Base-by-base conservation (phyloP, 2,113 vertebrate genomes). In the Misgurnus mizolepis region DNA sequence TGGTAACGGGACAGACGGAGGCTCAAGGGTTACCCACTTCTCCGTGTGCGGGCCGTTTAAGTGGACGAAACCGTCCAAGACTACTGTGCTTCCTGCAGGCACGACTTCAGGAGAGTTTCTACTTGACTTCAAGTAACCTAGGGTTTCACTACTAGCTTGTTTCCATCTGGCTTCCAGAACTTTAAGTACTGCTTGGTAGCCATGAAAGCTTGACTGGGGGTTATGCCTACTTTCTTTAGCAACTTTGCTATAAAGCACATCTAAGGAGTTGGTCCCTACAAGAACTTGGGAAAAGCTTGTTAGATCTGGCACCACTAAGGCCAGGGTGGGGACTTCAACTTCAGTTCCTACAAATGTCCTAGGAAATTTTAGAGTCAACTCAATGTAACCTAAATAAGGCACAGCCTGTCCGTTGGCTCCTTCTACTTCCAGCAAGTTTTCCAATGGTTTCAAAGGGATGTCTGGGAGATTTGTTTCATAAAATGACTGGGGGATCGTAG, bases 401-500 rank as follows among this genome's bases (percentile, higher is more conserved):
- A 62, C 39, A 41, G 55, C 15, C 55, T 58, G 55, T 10, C 56
- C 56, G 11, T 60, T 61, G n/a, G 56, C 72, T 18, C 56, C 55
- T 61, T 75, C 58, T 11, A 75, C 56, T 15, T 62, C 27, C 41
- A 75, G 17, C 10, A 75, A 40, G 8, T 75, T 27, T n/a, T 18
- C 39, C 17, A 75, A 3, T 12, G 72, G 56, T 5, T 62, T 15
- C 27, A 75, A 12, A 5, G 17, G 72, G 1, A 15, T 10, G 17
- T 17, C 0, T 60, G 34, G 14, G 17, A 75, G 12, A 60, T 61
- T 7, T 9, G 4, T 10, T n/a, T 75, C 18, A 61, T 62, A 62
- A 45, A 75, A 75, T 17, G 72, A 75, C 9, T 40, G 15, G n/a
- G 72, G 41, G 8, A 75, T n/a, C 12, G 68, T 71, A 10, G 68